Percentiles rank a stretch among this genome's conserved stretches.
phyloP scores from a whole-genome alignment of 2,797 vertebrate genomes.

The Allobates femoralis region DNA sequence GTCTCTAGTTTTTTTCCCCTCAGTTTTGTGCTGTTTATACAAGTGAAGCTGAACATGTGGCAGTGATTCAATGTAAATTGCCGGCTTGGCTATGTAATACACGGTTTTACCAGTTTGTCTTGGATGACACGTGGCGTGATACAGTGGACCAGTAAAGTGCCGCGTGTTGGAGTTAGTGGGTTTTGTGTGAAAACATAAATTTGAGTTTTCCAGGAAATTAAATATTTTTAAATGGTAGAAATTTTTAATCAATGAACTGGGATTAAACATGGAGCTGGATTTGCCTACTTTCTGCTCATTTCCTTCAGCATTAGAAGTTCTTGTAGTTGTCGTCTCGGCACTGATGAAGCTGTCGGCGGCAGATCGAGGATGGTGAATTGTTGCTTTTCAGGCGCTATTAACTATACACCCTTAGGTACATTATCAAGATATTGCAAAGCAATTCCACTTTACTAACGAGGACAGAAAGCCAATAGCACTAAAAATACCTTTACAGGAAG shows the following conservation, averaged over 20 bases:
- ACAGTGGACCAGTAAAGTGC: not conserved
- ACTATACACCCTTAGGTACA: not conserved
- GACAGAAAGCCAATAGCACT: constrained; percentile 30
- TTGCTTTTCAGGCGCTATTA: not conserved
- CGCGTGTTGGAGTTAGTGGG: not conserved
- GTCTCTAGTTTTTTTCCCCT: not conserved
- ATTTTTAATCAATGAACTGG: no score
- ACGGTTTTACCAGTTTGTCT: not conserved
- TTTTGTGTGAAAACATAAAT: no score
- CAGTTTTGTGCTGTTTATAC: not conserved
- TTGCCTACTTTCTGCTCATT: no score
- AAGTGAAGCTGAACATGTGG: constrained; percentile 4
- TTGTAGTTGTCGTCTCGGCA: no score
- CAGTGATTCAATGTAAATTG: constrained; percentile 2
- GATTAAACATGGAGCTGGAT: no score
- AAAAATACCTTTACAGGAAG: constrained; percentile 54
- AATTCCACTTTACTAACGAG: not conserved
- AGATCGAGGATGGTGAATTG: not conserved
- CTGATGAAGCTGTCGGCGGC: not conserved
- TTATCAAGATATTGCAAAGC: not conserved
- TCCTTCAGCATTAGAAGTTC: no score
- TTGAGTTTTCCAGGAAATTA: no score
- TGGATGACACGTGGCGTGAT: constrained; percentile 3
- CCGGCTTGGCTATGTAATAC: not conserved
- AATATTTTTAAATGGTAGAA: no score